Conservation (phyloP, 2,797 vertebrate genomes). For the Macropus fuliginosus region DNA sequence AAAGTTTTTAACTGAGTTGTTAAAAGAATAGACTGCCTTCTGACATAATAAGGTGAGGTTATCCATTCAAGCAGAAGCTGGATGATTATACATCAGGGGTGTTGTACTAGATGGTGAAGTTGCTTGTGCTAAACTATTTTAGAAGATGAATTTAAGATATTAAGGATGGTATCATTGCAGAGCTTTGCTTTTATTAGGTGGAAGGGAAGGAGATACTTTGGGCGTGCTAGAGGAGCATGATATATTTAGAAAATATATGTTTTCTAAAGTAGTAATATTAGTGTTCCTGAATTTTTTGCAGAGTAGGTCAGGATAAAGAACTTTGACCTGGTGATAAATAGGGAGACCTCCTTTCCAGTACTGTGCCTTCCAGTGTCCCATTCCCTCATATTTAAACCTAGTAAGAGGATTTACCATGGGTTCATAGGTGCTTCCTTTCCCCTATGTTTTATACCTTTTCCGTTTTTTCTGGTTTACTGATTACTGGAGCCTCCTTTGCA, state of each 20-base stretch:
- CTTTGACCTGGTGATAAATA: background rate
- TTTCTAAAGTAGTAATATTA: background rate
- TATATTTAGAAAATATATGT: background rate
- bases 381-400: background rate
- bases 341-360: background rate
- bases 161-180: background rate
- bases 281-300: background rate
- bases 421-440: background rate
- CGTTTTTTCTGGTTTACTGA: slow-evolving; percentile 11
- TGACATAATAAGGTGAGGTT: background rate
- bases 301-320: background rate
- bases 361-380: background rate
- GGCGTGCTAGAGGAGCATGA: background rate
- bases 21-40: background rate
- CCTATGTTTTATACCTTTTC: background rate
- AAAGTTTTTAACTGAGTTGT: background rate
- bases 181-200: background rate
- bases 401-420: background rate
- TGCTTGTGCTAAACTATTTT: background rate
- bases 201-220: background rate
- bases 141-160: background rate
- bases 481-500: background rate
- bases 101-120: background rate
- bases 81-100: background rate
- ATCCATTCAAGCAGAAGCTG: background rate